phyloP scores from a whole-genome alignment of 2,113 vertebrate genomes.

The Datnioides undecimradiatus region DNA sequence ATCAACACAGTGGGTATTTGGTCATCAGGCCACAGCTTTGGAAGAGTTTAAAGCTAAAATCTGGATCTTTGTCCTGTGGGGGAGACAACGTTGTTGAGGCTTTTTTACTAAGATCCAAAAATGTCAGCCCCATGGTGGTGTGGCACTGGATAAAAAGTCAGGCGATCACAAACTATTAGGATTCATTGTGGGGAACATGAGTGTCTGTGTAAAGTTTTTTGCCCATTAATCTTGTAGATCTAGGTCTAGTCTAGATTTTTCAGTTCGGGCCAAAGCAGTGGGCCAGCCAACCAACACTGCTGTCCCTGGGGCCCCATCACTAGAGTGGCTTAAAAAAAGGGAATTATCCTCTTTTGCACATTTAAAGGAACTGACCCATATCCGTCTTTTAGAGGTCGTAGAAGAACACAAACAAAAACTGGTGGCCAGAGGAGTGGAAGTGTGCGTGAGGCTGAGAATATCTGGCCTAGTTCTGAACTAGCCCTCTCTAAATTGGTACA shows the following conservation, averaged over 20 bases:
- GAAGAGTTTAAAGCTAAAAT: neutral
- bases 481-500: conserved; percentile 54
- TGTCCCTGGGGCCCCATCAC: neutral
- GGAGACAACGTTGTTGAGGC: neutral
- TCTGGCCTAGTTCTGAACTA: conserved; percentile 65
- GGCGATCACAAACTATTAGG: neutral
- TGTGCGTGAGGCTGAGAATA: conserved; percentile 57
- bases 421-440: conserved; percentile 19
- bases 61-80: neutral
- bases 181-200: conserved; percentile 17
- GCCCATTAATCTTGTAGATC: conserved; percentile 5
- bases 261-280: neutral
- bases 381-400: conserved; percentile 45
- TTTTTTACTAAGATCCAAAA: conserved; percentile 6
- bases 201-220: neutral
- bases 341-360: neutral
- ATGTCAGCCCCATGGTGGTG: neutral
- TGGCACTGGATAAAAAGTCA: neutral
- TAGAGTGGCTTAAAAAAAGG: neutral
- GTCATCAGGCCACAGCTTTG: neutral
- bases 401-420: conserved; percentile 45
- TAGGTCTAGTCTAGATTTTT: conserved; percentile 5
- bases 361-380: conserved; percentile 28
- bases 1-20: neutral
- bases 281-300: neutral